Evolutionary conservation across 2,888 invertebrate species (phyloP), one percentile per base, ranked within the genome.

Genomic region (Tetramorium bicarinatum): DNA sequence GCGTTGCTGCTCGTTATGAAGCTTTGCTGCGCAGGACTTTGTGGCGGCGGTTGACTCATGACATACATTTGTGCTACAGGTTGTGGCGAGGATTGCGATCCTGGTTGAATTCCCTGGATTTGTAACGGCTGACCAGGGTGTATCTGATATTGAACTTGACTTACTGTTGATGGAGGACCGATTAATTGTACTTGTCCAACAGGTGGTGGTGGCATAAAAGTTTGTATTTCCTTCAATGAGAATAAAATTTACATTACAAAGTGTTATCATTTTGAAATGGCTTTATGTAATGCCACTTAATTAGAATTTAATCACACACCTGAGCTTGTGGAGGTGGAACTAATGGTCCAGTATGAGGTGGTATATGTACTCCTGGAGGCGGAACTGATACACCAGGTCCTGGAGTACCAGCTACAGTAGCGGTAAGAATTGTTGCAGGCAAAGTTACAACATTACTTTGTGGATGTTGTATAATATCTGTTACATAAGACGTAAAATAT

Each of bases 281-380:
- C 13, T 75, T 85, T 59, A 62, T 64, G 3, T 11, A 54, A 54
- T 34, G 34, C n/a, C 9, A 0, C 38, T 34, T 74, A 34, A 79
- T 64, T 56, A 11, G 8, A 49, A 15, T 54, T 15, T 69, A 64
- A 52, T 80, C 85, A 34, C 29, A 34, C 4, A 95, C 95, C 90
- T 95, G 95, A 85, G 93, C 89, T 89, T 94, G 94, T 25, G 92
- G 91, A n/a, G 93, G 91, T 34, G 95, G 93, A 77, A 93, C 94
- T 61, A 95, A 88, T 54, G 95, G 94, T 49, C 94, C 95, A 61
- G 93, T 92, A 85, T 95, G 95, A 21, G 93, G 89, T 44, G 94
- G 94, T 85, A 95, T 95, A 84, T 95, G 95, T 59, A 95, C 92
- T 64, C 95, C 94, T 47, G 95, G 94, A 38, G 95, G 95, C 74